Percentiles rank a stretch among this genome's conserved stretches.
Evolutionary conservation across 1,140 invertebrate species (phyloP).

Genomic region (Alviniconcha marisindica): DNA sequence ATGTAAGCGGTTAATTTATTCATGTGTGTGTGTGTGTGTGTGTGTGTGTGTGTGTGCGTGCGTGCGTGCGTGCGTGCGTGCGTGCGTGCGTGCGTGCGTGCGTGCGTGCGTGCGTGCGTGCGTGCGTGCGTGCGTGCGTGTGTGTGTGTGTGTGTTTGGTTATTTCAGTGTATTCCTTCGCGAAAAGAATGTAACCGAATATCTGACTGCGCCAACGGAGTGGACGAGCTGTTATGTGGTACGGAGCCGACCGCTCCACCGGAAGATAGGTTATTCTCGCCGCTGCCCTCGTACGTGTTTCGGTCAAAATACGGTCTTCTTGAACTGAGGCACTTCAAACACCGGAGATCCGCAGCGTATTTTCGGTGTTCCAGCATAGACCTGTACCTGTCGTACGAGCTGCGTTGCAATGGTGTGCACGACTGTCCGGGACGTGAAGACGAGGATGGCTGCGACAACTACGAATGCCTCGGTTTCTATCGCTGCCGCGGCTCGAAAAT

Average conservation of each 20-base stretch:
- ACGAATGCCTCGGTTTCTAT: slow-evolving; percentile 34
- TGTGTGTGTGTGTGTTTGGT: too few relatives aligned
- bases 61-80: too few relatives aligned
- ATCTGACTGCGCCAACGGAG: neutral
- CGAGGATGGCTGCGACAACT: neutral
- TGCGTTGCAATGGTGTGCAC: slow-evolving; percentile 1
- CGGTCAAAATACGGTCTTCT: neutral
- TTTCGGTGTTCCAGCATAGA: neutral
- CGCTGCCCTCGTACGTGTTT: neutral
- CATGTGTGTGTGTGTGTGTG: too few relatives aligned
- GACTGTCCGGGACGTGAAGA: slow-evolving; percentile 20
- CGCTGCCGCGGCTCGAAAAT: slow-evolving; percentile 6
- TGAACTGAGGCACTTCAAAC: neutral
- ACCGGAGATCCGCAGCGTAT: neutral
- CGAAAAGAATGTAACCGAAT: neutral
- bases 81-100: too few relatives aligned
- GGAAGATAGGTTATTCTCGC: neutral
- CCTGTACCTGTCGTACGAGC: neutral
- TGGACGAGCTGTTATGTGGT: neutral
- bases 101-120: too few relatives aligned
- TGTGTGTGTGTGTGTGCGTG: too few relatives aligned
- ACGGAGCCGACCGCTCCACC: neutral
- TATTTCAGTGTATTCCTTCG: neutral
- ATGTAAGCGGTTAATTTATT: too few relatives aligned
- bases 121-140: too few relatives aligned